Evolutionary conservation across 2,113 vertebrate genomes (phyloP).

Genomic region (Ictalurus punctatus): DNA sequence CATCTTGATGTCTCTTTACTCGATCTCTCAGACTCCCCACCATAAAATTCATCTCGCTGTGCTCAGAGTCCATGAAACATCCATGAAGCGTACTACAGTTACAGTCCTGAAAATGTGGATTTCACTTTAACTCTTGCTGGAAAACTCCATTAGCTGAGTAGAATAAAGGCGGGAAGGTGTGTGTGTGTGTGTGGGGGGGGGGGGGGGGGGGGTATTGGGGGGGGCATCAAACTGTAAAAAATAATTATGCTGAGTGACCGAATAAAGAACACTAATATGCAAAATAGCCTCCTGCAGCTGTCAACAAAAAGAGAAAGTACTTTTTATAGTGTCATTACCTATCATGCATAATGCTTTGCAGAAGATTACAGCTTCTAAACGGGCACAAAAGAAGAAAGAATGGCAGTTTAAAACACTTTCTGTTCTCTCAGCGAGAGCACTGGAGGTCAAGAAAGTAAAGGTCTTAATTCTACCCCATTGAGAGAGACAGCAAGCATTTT

Average conservation of each 20-base stretch:
- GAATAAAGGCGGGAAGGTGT: neutral
- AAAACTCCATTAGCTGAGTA: neutral
- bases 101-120: neutral
- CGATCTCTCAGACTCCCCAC: conserved; percentile 5
- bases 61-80: conserved; percentile 11
- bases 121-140: neutral
- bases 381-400: neutral
- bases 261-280: neutral
- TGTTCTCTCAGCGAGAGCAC: conserved; percentile 6
- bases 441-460: conserved; percentile 27
- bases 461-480: conserved; percentile 29
- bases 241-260: neutral
- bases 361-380: neutral
- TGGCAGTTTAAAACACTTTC: neutral
- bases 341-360: conserved; percentile 3
- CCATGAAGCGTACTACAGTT: conserved; percentile 18
- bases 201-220: accelerated
- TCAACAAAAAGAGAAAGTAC: conserved; percentile 4
- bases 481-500: conserved; percentile 4
- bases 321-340: conserved; percentile 7
- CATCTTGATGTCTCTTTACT: conserved; percentile 19
- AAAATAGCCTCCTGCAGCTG: conserved; percentile 13
- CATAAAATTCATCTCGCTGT: conserved; percentile 25
- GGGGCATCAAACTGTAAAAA: neutral
- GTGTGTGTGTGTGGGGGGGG: too few relatives aligned